Percentiles rank a stretch among this genome's conserved stretches.
Conservation (phyloP, 2,113 vertebrate species). For the Diglossa brunneiventris region DNA sequence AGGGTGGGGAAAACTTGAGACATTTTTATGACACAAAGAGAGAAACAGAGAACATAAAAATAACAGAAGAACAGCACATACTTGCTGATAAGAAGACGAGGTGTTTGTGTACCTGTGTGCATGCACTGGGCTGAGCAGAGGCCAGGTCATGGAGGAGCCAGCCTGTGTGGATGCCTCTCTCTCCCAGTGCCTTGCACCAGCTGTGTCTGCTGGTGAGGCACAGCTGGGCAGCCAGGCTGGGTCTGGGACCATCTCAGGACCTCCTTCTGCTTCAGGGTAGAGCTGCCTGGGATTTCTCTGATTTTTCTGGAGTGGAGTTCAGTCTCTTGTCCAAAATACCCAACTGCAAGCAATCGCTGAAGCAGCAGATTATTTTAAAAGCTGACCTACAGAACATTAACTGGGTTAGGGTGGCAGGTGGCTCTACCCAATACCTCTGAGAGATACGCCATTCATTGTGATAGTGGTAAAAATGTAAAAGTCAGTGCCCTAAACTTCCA, state of each 20-base stretch:
- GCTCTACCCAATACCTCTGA: not conserved
- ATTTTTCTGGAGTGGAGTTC: not conserved
- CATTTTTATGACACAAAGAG: not conserved
- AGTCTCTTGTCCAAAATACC: not conserved
- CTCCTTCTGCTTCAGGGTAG: not conserved
- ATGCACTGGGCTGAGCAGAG: not conserved
- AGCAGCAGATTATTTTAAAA: not conserved
- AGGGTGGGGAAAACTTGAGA: not conserved
- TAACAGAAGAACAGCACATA: not conserved
- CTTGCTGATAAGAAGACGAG: not conserved
- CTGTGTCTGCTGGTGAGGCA: not conserved
- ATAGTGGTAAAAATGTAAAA: not conserved
- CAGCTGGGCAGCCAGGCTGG: rapidly evolving
- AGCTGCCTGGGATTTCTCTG: not conserved
- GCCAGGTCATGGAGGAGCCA: rapidly evolving
- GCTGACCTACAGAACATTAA: not conserved
- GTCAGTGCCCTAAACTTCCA: not conserved
- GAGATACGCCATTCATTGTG: not conserved
- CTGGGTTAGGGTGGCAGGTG: not conserved
- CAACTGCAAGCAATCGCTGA: not conserved
- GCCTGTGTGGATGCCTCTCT: not conserved
- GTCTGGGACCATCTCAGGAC: not conserved
- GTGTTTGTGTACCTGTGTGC: not conserved
- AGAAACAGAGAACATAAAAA: not conserved
- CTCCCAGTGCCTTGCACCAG: rapidly evolving